Evolutionary conservation across 2,797 vertebrate genomes (phyloP).

Genomic region (Phyllotis vaccarum): DNA sequence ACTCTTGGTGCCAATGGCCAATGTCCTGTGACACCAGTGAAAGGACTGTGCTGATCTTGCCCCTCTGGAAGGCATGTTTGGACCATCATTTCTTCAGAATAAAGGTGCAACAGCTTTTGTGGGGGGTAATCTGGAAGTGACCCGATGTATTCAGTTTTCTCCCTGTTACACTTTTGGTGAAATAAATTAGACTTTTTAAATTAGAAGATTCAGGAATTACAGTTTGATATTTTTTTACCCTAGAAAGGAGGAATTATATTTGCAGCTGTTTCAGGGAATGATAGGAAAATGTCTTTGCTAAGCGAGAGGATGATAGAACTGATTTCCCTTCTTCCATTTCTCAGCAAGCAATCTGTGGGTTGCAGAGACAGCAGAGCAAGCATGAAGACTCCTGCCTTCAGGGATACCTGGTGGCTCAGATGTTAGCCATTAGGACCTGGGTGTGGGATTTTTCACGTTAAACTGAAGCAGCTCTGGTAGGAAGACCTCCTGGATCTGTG

Average conservation of each 20-base stretch:
- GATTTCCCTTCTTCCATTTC: constrained; percentile 70
- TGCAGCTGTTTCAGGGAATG: constrained; percentile 63
- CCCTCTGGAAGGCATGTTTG: neutral
- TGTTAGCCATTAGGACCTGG: constrained; percentile 66
- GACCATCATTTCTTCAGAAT: neutral
- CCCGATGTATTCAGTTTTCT: neutral
- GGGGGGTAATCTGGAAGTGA: neutral
- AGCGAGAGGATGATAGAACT: constrained; percentile 74
- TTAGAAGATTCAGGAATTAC: neutral
- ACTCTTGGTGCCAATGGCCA: neutral
- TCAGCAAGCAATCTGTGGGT: constrained; percentile 49
- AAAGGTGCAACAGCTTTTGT: neutral
- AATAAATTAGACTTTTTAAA: constrained; percentile 68
- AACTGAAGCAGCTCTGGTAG: constrained; percentile 64
- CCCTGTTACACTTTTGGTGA: constrained; percentile 25
- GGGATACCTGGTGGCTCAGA: constrained; percentile 43
- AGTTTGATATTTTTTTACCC: constrained; percentile 29
- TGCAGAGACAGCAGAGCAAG: constrained; percentile 15
- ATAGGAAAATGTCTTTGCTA: constrained; percentile 76
- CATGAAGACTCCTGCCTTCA: constrained; percentile 11
- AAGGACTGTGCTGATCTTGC: neutral
- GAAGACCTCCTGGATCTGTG: neutral
- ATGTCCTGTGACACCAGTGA: neutral
- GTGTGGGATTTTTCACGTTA: constrained; percentile 54
- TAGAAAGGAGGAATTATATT: constrained; percentile 73